Conservation (phyloP, 2,113 vertebrate genomes). For the Pelecanus crispus region DNA sequence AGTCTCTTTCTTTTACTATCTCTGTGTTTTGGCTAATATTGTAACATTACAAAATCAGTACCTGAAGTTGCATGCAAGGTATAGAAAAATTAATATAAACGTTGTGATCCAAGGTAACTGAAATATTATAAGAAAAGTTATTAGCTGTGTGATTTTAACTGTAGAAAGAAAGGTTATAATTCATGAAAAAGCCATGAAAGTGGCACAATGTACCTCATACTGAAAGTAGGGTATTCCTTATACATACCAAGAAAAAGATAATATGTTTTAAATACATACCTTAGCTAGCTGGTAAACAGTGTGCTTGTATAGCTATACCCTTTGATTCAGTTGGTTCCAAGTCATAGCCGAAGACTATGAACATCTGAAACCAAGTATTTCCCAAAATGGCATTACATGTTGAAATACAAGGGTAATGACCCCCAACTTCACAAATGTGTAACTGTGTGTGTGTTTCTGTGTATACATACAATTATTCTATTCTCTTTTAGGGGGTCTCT, state of each 20-base stretch:
- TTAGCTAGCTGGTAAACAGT: neutral
- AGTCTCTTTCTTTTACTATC: neutral
- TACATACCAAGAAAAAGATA: neutral
- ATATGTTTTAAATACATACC: neutral
- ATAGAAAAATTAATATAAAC: neutral
- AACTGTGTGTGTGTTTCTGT: neutral
- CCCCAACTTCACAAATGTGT: neutral
- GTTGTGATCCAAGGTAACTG: neutral
- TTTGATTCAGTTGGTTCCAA: neutral
- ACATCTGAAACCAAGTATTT: neutral
- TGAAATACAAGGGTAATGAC: neutral
- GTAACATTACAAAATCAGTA: neutral
- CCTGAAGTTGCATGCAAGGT: neutral
- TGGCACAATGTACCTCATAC: neutral
- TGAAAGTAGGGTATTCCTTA: neutral
- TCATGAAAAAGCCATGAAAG: neutral
- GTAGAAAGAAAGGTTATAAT: neutral
- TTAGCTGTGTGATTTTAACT: neutral
- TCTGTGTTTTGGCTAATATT: neutral
- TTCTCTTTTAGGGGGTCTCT: neutral
- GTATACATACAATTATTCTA: neutral
- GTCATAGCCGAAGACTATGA: neutral
- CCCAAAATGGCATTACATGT: neutral
- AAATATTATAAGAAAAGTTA: neutral
- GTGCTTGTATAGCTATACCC: neutral